These are phyloP conservation scores for Dunckerocampus dactyliophorus DNA, from an alignment of 2,113 vertebrate species.

Conservation along the genomic window DNA sequence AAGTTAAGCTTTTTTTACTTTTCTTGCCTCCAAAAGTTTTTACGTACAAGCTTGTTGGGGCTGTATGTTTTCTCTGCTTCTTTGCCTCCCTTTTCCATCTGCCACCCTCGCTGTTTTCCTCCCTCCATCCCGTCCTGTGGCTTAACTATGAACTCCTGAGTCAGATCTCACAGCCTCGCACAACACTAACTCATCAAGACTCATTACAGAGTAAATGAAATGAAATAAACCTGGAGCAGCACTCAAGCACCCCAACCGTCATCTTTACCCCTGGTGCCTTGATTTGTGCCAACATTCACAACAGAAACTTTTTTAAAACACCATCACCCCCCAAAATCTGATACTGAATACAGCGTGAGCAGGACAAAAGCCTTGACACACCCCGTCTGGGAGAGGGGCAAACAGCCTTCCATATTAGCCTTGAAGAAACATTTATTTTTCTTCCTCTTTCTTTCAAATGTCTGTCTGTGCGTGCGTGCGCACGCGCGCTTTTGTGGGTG, in stretches of 20 bases:
- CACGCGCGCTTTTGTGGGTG: constrained; percentile 1
- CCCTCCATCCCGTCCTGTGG: constrained; percentile 35
- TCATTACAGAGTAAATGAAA: constrained; percentile 59
- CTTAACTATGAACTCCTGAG: constrained; percentile 51
- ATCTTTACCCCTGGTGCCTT: constrained; percentile 33
- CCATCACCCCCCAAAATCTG: constrained; percentile 21
- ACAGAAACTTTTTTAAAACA: constrained; percentile 12
- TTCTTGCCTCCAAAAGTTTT: constrained; percentile 35
- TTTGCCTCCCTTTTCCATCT: constrained; percentile 19
- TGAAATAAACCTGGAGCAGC: constrained; percentile 54
- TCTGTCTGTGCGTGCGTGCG: constrained; percentile 13
- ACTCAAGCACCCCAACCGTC: constrained; percentile 37
- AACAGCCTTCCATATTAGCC: constrained; percentile 24
- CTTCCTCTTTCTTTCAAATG: background rate
- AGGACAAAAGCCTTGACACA: constrained; percentile 51
- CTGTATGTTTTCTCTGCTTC: constrained; percentile 12
- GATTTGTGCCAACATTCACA: constrained; percentile 47
- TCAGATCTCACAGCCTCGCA: constrained; percentile 35
- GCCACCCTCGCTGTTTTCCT: constrained; percentile 3
- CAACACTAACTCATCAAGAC: constrained; percentile 43
- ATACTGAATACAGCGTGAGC: constrained; percentile 54
- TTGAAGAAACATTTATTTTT: constrained; percentile 5
- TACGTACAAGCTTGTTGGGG: constrained; percentile 23
- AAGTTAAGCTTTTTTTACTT: constrained; percentile 8
- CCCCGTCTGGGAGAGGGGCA: constrained; percentile 41